phyloP scores from a whole-genome alignment of 2,888 invertebrate genomes.

The Spodoptera littoralis region DNA sequence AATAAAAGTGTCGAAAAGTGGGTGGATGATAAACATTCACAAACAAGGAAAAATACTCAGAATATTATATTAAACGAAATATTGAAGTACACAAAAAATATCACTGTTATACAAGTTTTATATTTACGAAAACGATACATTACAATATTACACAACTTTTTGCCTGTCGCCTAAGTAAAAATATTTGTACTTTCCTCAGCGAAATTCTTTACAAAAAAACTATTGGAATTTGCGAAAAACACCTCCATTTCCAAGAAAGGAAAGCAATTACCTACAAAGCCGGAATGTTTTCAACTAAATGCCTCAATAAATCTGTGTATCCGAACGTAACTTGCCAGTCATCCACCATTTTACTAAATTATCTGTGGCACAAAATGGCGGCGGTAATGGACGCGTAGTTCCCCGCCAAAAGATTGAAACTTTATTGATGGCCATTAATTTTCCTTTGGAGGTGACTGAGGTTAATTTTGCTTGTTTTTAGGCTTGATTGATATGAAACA shows the following conservation, averaged over 20 bases:
- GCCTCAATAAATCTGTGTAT: constrained; percentile 62
- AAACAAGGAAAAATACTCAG: too few relatives aligned
- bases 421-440: constrained; percentile 62
- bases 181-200: not conserved
- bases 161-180: not conserved
- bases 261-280: constrained; percentile 44
- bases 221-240: constrained; percentile 7
- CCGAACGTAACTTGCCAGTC: constrained; percentile 63
- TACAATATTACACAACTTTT: not conserved
- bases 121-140: not conserved
- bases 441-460: constrained; percentile 50
- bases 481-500: constrained; percentile 53
- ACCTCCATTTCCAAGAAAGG: constrained; percentile 19
- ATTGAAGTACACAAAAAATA: not conserved
- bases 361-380: constrained; percentile 62
- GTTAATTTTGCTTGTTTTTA: constrained; percentile 58
- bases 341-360: constrained; percentile 71
- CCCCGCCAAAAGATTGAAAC: constrained; percentile 64
- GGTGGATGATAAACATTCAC: too few relatives aligned
- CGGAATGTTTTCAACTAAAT: constrained; percentile 41
- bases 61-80: not conserved
- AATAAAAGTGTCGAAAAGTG: too few relatives aligned
- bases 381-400: constrained; percentile 58
- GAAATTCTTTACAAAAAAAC: constrained; percentile 2
- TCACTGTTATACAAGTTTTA: not conserved